Evolutionary conservation across 2,888 invertebrate species (phyloP), one percentile per base, ranked within the genome.

Genomic region (Cephus pulcher): DNA sequence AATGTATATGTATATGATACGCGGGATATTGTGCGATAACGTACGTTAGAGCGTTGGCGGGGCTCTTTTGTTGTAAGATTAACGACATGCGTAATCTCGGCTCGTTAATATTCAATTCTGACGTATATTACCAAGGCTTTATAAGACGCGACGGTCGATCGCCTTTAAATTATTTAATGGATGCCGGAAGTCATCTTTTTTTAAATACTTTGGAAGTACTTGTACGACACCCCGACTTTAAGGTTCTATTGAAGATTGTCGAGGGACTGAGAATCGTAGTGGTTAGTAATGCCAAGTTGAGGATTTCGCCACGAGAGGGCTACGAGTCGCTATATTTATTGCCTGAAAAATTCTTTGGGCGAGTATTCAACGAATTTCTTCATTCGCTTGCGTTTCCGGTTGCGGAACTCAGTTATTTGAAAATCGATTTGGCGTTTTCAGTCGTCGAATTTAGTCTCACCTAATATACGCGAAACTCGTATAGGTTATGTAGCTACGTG

Each of bases 71-170:
- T 71, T 34, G 71, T 15, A 71, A 71, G 71, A 71, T 71, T 71
- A 71, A 71, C 32, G 71, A 71, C 33, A 33, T 34, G 71, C 71
- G 71, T 34, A 33, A 33, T 71, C 33, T 71, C 12, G 30, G 71
- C 71, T 56, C 71, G 33, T 71, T 71, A 33, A 71, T 71, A 71
- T 71, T 71, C 71, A 32, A 33, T 71, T 33, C 71, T 71, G 71
- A 71, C 30, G 33, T 71, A 12, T 71, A 33, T 32, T 71, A 71
- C 32, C 71, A 15, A 32, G 23, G 23, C 40, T 56, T 56, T 56
- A 56, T 56, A 23, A 56, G 40, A 56, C 23, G 23, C 40, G 1
- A 6, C 6, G 40, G 40, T 6, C 23, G 40, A 56, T 56, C 23
- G 40, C 6, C 40, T 56, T 56, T 56, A 56, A 56, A 56, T 56